Conservation (phyloP, 2,113 vertebrate species). For the Eudyptes chrysolophus region DNA sequence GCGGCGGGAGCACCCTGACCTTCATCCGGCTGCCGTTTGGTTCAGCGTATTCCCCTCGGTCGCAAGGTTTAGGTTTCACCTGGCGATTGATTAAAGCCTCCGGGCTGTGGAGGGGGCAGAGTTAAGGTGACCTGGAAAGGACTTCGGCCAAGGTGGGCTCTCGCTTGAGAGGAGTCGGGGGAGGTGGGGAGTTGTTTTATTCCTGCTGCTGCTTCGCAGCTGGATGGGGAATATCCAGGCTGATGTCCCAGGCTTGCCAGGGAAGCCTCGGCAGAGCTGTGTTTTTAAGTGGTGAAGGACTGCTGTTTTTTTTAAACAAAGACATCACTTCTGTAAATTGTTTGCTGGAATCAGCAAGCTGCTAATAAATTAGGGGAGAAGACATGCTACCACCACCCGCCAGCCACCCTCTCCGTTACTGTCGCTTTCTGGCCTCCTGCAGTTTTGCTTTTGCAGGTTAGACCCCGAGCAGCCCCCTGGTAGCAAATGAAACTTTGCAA, state of each 20-base stretch:
- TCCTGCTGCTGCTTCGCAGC: neutral
- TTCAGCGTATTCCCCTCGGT: neutral
- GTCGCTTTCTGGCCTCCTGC: neutral
- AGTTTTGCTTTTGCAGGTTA: neutral
- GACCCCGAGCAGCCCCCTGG: neutral
- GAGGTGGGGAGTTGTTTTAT: neutral
- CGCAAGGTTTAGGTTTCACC: constrained; percentile 29
- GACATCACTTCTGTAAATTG: neutral
- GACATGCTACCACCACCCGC: neutral
- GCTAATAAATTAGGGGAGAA: neutral
- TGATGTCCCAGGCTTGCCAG: neutral
- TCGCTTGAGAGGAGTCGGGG: fast-evolving
- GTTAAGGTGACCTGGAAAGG: constrained; percentile 26
- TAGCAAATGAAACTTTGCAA: fast-evolving
- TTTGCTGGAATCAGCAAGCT: neutral
- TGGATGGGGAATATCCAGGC: neutral
- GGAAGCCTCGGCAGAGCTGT: neutral
- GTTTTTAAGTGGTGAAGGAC: neutral
- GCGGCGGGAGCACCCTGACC: neutral
- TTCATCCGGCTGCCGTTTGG: neutral
- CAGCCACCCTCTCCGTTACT: fast-evolving
- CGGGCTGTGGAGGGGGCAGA: neutral
- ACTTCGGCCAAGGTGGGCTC: neutral
- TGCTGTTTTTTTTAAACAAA: neutral
- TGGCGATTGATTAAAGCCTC: constrained; percentile 9